Evolutionary conservation across 2,888 invertebrate genomes (phyloP).

Genomic region (Polydrusus tereticollis): DNA sequence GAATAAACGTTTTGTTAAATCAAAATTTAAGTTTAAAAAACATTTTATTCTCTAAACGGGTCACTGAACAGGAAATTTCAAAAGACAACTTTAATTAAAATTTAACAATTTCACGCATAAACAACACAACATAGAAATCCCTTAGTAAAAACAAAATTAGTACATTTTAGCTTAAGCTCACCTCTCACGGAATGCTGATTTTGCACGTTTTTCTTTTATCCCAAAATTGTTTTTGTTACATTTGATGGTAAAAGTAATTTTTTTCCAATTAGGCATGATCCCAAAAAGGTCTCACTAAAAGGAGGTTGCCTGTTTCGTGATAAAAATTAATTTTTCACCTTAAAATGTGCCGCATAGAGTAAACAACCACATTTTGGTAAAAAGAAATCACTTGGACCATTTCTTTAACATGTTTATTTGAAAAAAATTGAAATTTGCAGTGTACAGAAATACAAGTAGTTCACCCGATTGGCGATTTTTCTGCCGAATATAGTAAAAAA

Average conservation of each 20-base stretch:
- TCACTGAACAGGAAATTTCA: too few species aligned
- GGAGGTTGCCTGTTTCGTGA: constrained; percentile 35
- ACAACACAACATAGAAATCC: constrained; percentile 23
- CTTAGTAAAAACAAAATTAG: constrained; percentile 22
- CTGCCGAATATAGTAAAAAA: too few species aligned
- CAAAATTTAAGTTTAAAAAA: too few species aligned
- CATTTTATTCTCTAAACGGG: too few species aligned
- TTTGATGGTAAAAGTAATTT: constrained; percentile 1
- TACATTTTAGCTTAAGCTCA: constrained; percentile 18
- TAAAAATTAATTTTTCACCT: constrained; percentile 1
- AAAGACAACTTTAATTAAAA: neutral
- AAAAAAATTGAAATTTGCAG: too few species aligned
- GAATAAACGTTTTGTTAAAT: too few species aligned
- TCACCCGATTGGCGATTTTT: too few species aligned
- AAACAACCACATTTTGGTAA: neutral
- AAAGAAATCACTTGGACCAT: too few species aligned
- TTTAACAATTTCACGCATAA: constrained; percentile 29
- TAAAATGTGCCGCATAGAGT: neutral
- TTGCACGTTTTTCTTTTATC: constrained; percentile 33
- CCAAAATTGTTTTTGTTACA: constrained; percentile 6
- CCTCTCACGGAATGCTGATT: constrained; percentile 30
- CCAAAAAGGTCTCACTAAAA: neutral
- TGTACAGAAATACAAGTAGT: too few species aligned
- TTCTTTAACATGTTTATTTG: too few species aligned
- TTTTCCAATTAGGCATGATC: constrained; percentile 10